Evolutionary conservation across 2,797 vertebrate genomes (phyloP), one percentile per base, ranked within the genome.

Genomic region (Rhyacichthys aspro): DNA sequence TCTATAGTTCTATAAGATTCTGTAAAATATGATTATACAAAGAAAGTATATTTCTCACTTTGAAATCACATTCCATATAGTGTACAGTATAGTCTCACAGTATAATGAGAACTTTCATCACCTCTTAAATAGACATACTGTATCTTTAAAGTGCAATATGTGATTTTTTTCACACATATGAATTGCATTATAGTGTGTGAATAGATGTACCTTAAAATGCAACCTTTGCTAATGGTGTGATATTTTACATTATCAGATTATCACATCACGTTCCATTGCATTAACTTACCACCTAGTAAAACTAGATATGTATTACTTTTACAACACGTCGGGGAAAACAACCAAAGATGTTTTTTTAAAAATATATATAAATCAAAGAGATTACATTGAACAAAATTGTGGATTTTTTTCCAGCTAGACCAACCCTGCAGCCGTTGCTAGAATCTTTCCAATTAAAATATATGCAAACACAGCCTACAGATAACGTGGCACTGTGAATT

Each of bases 361-460:
- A n/a, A n/a, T n/a, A n/a, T n/a, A n/a, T n/a, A n/a, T n/a, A n/a
- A n/a, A n/a, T n/a, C n/a, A n/a, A n/a, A n/a, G n/a, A n/a, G n/a
- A n/a, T 39, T 37, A 16, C 64, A 60, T 45, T 41, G 28, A 11
- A 39, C 19, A 39, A 32, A 58, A 57, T 63, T 32, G 17, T 41
- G n/a, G 47, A 55, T 63, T 71, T 63, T 64, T 43, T 42, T 61
- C 58, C 63, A 43, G 67, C 67, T 53, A 59, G 56, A 43, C 43
- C 68, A 49, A 86, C 76, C 78, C 46, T 45, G 46, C 78, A 82
- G 75, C 79, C 78, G 84, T 80, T 65, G 65, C 55, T 64, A 67
- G 70, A 77, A 78, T 89, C 63, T 67, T 81, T 77, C 71, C 84
- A 85, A 86, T 89, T 84, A 87, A 85, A 83, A 65, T 84, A 70